Evolutionary conservation across 2,888 invertebrate species (phyloP), one percentile per base, ranked within the genome.

Genomic region (Sesamia inferens): DNA sequence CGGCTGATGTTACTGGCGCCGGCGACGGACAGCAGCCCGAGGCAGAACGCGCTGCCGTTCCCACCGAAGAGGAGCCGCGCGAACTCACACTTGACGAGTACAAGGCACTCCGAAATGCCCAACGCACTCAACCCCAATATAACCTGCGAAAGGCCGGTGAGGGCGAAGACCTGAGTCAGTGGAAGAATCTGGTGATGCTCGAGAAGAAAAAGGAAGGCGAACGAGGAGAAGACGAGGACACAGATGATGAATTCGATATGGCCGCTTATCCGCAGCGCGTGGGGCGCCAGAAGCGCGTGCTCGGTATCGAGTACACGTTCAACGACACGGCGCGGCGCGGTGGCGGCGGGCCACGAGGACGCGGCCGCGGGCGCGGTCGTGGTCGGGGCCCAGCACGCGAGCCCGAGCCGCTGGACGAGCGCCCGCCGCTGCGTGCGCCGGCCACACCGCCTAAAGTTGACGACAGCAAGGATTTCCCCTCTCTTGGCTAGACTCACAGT

Each of bases 391-490:
- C 92, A 67, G 93, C 93, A 85, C 94, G 93, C 67, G 95, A 93
- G 84, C 81, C 81, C 22, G 93, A 92, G 83, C 85, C 89, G 2
- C 57, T 68, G 22, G 95, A 94, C 89, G 95, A 95, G 92, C 95
- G 95, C 85, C 91, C 93, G 44, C 85, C 79, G 77, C 90, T 90
- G 80, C 92, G 93, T 78, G 88, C 88, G 68, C 92, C 88, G 80
- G 92, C 89, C 51, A 92, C 96, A 78, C 97, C 98, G 86, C 99
- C 99, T 31, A 99, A 99, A 95, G 99, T 99, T 85, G 99, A 99
- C 93, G 99, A 99, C 96, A 99, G 99, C 97, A 98, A 98, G 94
- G 99, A 99, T 96, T 99, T 99, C 96, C 99, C 99, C 88, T 98
- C 98, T 92, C 97, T 99, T 93, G 98, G 98, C 95, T 98, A 98